Evolutionary conservation across 2,888 invertebrate genomes (phyloP).

Genomic region (Papilio gigon): DNA sequence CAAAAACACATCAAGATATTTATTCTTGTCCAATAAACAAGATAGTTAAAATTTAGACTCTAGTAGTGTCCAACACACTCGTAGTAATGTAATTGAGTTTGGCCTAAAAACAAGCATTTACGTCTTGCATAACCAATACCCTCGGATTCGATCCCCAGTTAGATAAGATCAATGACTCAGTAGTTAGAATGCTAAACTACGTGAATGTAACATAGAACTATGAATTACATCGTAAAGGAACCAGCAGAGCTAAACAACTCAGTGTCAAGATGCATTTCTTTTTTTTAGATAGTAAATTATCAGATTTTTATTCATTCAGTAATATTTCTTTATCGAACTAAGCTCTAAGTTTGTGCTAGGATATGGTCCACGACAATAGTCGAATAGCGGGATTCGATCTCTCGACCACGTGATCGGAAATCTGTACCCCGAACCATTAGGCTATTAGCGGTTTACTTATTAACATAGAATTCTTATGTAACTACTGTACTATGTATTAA

Average conservation of each 20-base stretch:
- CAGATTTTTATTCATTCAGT: too few relatives aligned
- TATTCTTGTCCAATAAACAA: too few relatives aligned
- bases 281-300: too few relatives aligned
- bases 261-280: background rate
- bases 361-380: too few relatives aligned
- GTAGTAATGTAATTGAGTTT: background rate
- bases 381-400: too few relatives aligned
- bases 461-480: background rate
- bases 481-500: too few relatives aligned
- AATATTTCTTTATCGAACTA: too few relatives aligned
- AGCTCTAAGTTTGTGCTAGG: too few relatives aligned
- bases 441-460: background rate
- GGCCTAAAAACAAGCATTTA: slow-evolving; percentile 12
- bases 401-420: too few relatives aligned
- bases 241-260: background rate
- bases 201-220: slow-evolving; percentile 1
- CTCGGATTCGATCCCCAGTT: slow-evolving; percentile 19
- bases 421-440: too few relatives aligned
- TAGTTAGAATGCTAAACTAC: slow-evolving; percentile 1
- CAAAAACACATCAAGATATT: too few relatives aligned
- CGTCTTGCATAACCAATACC: slow-evolving; percentile 18
- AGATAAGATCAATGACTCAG: slow-evolving; percentile 18
- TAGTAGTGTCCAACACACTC: background rate
- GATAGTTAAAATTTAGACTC: too few relatives aligned
- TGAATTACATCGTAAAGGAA: slow-evolving; percentile 1